Base-by-base conservation (phyloP, 2,888 invertebrate genomes). In the Drosophila glabriapex region DNA sequence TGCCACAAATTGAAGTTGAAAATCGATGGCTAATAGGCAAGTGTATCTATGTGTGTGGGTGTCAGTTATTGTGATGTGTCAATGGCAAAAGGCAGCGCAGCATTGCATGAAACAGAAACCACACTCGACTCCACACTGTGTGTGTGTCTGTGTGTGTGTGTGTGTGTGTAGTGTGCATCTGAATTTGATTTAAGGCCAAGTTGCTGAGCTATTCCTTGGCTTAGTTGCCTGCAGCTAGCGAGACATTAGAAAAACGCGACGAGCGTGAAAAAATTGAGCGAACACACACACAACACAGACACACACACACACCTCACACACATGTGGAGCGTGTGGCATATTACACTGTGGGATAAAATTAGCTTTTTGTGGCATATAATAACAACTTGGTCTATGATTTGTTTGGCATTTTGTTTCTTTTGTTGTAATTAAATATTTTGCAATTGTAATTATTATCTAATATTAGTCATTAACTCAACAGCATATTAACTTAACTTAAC, bases 121-220 rank as follows among this genome's bases (percentile, higher is more conserved):
- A 74, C 80, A 80, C 68, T 53, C 16, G 29, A 35, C 16, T 2
- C 39, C 29, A 14, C 1, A 31, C 43, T 22, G 4, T 39, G 5
- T 37, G 33, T 41, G 37, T 39, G 12, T 16, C 31, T 54, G 46
- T 39, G 52, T 29, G 39, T 43, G 58, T 35, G 52, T 25, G 39
- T 43, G 62, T 58, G 63, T 61, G 53, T 43, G 31, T 65, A 16
- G 43, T 54, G 64, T 70, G 79, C 77, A 76, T 61, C 81, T 75
- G 76, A 80, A 85, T 85, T 82, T 85, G 90, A 89, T 85, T 89
- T 85, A 87, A 87, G 85, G 83, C 90, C 85, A 78, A 82, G 69
- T 78, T 69, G 52, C 62, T 46, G 68, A 67, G 77, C 49, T 77
- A 59, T 69, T 66, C 37, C 75, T 71, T 64, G 63, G 70, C 46